Base-by-base conservation (phyloP, 1,140 invertebrate genomes). In the Drosophila kanapiae region DNA sequence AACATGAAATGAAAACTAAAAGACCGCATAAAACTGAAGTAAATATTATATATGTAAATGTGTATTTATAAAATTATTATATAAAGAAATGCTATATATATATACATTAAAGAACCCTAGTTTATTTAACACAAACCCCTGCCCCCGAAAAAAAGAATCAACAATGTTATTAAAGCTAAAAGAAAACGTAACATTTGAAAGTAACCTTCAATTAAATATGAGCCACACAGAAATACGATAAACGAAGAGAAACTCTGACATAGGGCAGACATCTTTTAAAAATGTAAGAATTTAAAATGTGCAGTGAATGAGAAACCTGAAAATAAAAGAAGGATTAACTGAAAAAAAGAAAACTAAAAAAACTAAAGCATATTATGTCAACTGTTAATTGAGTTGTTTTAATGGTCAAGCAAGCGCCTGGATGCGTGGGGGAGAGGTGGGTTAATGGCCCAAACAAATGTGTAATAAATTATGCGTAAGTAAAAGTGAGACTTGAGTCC, bases 1-100 rank as follows among this genome's bases (percentile, higher is more conserved):
- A 54, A 27, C 11, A 53, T 43, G n/a, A 75, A 67, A 71, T 40
- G 14, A 54, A 49, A 80, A 69, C 62, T 62, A 57, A 61, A 53
- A 74, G 45, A 74, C 47, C 58, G 78, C 68, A 74, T 68, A 74
- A 82, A 87, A 87, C 84, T 87, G 72, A 80, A 75, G 84, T 81
- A 80, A 87, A 87, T 84, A 87, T 88, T 88, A 75, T 88, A 90
- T 88, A 90, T 90, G 85, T 91, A 91, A 90, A 90, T 90, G 86
- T 91, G 82, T 90, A 90, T 91, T 82, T 91, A 86, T 82, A 91
- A 90, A 75, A 86, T 62, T 82, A 91, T 45, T 47, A 68, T 64
- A 78, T 68, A 71, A 87, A 64, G 61, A 77, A 80, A 64, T 43
- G 71, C 62, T 82, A 87, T 82, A 86, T 81, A 83, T 74, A 80